Evolutionary conservation across 2,113 vertebrate species (phyloP).

Genomic region (Serilophus lunatus): DNA sequence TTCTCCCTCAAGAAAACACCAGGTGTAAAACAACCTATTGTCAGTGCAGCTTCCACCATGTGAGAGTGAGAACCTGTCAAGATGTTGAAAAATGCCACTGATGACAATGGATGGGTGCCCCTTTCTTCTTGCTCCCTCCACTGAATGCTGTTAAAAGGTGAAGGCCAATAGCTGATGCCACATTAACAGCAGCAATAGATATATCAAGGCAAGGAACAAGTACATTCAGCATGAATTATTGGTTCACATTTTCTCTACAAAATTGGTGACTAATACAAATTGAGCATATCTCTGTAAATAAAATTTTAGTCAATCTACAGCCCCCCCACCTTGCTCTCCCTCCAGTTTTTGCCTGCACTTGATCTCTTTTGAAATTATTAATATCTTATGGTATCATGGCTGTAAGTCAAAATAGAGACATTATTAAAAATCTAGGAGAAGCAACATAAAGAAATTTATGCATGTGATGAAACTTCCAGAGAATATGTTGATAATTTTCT

Average conservation of each 20-base stretch:
- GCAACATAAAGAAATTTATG: background rate
- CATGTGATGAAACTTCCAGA: background rate
- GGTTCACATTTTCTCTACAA: background rate
- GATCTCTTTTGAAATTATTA: background rate
- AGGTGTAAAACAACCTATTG: background rate
- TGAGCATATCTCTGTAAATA: background rate
- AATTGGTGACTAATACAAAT: background rate
- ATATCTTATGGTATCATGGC: background rate
- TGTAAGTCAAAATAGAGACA: background rate
- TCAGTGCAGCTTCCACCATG: background rate
- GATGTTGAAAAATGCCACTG: background rate
- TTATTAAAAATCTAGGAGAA: background rate
- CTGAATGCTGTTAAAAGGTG: background rate
- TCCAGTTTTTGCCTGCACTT: background rate
- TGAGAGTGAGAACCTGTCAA: background rate
- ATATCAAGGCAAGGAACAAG: background rate
- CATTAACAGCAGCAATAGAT: background rate
- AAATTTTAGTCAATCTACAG: background rate
- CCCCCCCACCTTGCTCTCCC: background rate
- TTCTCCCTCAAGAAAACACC: constrained; percentile 21
- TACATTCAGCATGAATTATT: background rate
- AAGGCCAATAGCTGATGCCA: background rate
- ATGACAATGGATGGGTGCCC: background rate
- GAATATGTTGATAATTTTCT: background rate
- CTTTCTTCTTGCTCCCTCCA: background rate